phyloP scores from a whole-genome alignment of 2,797 vertebrate species.

The Sylvia borin region DNA sequence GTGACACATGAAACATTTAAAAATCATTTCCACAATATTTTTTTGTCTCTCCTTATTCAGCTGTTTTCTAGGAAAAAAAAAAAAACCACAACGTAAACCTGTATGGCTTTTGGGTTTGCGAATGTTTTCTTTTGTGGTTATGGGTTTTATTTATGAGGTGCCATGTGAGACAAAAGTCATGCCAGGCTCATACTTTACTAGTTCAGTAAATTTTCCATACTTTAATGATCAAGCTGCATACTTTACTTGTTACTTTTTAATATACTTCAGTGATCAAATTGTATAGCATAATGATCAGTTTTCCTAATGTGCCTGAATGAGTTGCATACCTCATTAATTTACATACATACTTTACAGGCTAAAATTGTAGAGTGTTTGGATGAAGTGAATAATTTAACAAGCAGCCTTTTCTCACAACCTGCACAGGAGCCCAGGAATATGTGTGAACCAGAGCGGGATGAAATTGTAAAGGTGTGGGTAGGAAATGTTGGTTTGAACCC shows the following conservation, averaged over 20 bases:
- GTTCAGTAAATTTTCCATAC: slow-evolving; percentile 65
- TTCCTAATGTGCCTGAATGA: slow-evolving; percentile 48
- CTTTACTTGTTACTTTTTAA: slow-evolving; percentile 64
- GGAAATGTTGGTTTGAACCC: slow-evolving; percentile 22
- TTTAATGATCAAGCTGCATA: slow-evolving; percentile 62
- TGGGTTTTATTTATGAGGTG: slow-evolving; percentile 68
- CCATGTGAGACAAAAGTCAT: slow-evolving; percentile 61
- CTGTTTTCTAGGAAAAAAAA: slow-evolving; percentile 8
- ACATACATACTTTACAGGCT: not conserved
- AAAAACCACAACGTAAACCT: not conserved
- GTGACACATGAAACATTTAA: not conserved
- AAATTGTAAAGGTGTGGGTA: not conserved
- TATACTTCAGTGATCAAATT: slow-evolving; percentile 64
- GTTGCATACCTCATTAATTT: slow-evolving; percentile 63
- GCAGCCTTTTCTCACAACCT: not conserved
- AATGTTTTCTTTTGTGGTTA: slow-evolving; percentile 57
- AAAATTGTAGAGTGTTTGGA: slow-evolving; percentile 1
- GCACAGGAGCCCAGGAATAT: not conserved
- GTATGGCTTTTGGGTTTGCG: not conserved
- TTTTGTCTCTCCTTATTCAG: slow-evolving; percentile 1
- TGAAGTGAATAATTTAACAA: slow-evolving; percentile 34
- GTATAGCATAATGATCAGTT: slow-evolving; percentile 37
- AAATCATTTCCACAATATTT: not conserved
- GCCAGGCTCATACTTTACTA: slow-evolving; percentile 52
- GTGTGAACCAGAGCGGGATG: not conserved